Base-by-base conservation (phyloP, 2,113 vertebrate species). In the Dolichotis patagonum region DNA sequence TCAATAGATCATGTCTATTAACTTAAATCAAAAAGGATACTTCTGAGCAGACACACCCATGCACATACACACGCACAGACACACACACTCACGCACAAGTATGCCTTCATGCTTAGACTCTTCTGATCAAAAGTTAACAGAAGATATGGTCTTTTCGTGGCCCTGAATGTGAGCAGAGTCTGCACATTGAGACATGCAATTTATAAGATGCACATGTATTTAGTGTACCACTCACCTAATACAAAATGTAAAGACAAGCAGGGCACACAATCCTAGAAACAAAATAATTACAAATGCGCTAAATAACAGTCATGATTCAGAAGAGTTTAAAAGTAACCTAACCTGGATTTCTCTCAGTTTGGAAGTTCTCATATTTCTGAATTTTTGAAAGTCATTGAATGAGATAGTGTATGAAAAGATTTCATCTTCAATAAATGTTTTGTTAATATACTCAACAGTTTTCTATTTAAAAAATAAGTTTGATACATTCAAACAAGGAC, bases 341-440 rank as follows among this genome's bases (percentile, higher is more conserved):
- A 82, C 12, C 16, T 81, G 1, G 0, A 43, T 52, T 93, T 88
- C 56, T 87, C 49, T 77, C 16, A 19, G 9, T 88, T 80, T 65
- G 7, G 7, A 58, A 80, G 35, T 11, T 90, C 65, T 83, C 83
- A 24, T 49, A 24, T 77, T 83, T 88, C 46, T 58, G 7, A 75
- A n/a, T 73, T 81, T 93, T 90, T 65, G 30, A 28, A 71, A 46
- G 52, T 32, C 20, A 14, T 75, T 78, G 41, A 96, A 86, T 49
- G 60, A 89, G 35, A 67, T 71, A 38, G 20, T 62, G 1, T 3
- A 16, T 85, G 5, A 88, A 93, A 93, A 71, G 8, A 2, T 73
- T 69, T 80, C 22, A n/a, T 22, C 56, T 32, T 92, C 38, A 63
- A 43, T 16, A 89, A 96, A 85, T 28, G 41, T 88, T 75, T 69